These are phyloP conservation scores for Etia nguti DNA, from an alignment of 2,113 vertebrate genomes.

Conservation along the genomic window DNA sequence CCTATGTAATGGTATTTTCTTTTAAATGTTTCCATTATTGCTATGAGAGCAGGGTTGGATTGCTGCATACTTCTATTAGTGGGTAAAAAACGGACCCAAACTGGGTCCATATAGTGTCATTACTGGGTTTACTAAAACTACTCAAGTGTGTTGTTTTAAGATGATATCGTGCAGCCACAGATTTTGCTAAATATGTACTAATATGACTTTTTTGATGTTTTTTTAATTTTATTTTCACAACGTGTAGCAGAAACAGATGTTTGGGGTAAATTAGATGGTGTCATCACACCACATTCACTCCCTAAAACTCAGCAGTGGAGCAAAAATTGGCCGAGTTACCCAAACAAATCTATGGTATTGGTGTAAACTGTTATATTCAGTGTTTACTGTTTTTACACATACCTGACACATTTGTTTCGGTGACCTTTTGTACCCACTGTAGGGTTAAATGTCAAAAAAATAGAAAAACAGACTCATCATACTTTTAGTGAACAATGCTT, in stretches of 20 bases:
- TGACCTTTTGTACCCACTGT: not conserved
- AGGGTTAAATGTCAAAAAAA: not conserved
- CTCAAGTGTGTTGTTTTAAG: not conserved
- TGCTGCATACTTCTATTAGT: not conserved
- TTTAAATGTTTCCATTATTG: not conserved
- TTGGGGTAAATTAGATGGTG: not conserved
- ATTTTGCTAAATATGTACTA: not conserved
- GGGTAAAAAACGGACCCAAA: not conserved
- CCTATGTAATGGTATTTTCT: not conserved
- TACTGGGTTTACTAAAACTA: not conserved
- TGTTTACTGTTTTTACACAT: not conserved
- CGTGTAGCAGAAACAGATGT: not conserved
- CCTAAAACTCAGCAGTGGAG: not conserved
- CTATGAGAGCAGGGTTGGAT: not conserved
- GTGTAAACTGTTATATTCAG: not conserved
- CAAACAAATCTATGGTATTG: not conserved
- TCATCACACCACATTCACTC: not conserved
- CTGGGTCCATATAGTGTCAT: not conserved
- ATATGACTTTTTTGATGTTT: not conserved
- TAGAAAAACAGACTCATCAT: not conserved
- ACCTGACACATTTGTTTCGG: not conserved
- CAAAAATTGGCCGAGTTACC: not conserved
- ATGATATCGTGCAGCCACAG: not conserved
- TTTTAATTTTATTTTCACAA: fast-evolving
- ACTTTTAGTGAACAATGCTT: not conserved